phyloP scores from a whole-genome alignment of 64 coral and sea anemone species.

The Porites australiensis region DNA sequence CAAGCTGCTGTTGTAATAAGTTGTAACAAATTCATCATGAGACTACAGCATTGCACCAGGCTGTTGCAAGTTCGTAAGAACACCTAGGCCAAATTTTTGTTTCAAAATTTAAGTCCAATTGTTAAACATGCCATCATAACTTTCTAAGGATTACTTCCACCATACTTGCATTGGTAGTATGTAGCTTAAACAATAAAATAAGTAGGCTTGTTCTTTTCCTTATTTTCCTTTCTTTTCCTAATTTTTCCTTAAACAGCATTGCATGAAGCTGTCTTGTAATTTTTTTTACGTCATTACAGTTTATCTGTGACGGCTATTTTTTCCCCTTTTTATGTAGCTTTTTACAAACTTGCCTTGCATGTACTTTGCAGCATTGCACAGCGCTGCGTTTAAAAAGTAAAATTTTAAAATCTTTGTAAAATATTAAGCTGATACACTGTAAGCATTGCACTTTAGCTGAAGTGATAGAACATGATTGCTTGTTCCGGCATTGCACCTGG shows the following conservation, averaged over 20 bases:
- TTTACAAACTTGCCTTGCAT: too few species aligned
- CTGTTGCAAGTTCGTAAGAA: not conserved
- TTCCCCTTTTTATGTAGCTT: not conserved
- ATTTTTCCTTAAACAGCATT: not conserved
- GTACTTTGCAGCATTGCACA: conserved; percentile 5
- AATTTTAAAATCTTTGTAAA: too few species aligned
- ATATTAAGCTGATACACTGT: conserved; percentile 83
- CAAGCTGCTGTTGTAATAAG: not conserved
- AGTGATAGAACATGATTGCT: conserved; percentile 45
- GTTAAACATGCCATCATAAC: too few species aligned
- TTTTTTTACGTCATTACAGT: too few species aligned
- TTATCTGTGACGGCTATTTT: not conserved
- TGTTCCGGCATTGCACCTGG: conserved; percentile 16
- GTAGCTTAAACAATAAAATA: too few species aligned
- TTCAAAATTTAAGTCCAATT: too few species aligned
- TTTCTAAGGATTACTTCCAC: too few species aligned
- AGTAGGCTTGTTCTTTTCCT: too few species aligned
- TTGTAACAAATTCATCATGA: not conserved
- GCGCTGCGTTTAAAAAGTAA: not conserved
- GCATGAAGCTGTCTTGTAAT: not conserved
- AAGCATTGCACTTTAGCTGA: conserved; percentile 69
- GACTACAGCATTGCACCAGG: conserved; percentile 67
- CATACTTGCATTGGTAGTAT: too few species aligned
- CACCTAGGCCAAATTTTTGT: not conserved
- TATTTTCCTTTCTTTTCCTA: not conserved